Percentiles rank a stretch among this genome's conserved stretches.
Conservation (phyloP, 2,888 invertebrate species). For the Agrotis segetum region DNA sequence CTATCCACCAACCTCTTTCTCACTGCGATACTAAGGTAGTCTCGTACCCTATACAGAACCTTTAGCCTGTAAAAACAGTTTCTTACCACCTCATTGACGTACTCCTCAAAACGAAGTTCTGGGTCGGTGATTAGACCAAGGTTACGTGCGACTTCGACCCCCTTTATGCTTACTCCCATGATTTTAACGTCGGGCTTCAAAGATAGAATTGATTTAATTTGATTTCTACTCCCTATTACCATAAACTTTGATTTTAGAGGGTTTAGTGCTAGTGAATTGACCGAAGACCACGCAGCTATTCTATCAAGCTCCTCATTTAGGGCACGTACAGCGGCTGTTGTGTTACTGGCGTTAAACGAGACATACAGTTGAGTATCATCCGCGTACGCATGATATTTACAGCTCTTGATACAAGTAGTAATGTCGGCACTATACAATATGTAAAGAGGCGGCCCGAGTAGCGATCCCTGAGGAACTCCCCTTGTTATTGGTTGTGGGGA, state of each 20-base stretch:
- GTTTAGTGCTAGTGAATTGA: background rate
- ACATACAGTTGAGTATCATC: background rate
- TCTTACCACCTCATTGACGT: no score
- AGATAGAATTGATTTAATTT: no score
- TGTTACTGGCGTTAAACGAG: background rate
- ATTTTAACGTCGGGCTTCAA: no score
- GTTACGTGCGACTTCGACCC: no score
- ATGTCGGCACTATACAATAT: background rate
- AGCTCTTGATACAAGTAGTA: background rate
- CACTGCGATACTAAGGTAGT: no score
- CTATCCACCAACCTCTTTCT: no score
- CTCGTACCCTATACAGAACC: no score
- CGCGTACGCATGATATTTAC: background rate
- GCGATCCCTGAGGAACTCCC: background rate
- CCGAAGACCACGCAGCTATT: background rate
- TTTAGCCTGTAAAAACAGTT: no score
- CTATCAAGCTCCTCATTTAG: background rate
- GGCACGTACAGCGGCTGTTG: background rate
- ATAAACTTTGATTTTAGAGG: background rate
- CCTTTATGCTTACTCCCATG: no score
- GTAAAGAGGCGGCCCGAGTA: background rate
- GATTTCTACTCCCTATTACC: background rate
- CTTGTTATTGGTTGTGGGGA: background rate
- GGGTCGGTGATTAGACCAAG: no score
- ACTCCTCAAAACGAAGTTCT: no score